phyloP scores from a whole-genome alignment of 1,140 invertebrate genomes.

The Temnothorax longispinosus region DNA sequence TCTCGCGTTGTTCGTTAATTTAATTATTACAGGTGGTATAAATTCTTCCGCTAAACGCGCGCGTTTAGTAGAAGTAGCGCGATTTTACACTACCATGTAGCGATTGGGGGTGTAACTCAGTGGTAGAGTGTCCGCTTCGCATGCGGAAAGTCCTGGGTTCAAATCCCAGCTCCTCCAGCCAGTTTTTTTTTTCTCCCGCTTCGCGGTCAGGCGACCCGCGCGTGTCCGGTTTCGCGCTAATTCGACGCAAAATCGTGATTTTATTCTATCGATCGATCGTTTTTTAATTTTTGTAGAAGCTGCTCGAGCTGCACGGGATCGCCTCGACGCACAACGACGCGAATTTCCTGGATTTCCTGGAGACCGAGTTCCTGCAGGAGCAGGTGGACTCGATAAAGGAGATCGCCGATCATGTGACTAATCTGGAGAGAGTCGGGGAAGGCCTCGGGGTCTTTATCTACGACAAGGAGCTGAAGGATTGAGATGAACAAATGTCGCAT shows the following conservation, averaged over 20 bases:
- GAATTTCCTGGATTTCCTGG: constrained; percentile 91
- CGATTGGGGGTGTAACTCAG: constrained; percentile 82
- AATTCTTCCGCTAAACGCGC: background rate
- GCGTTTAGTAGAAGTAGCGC: background rate
- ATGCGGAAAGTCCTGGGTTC: constrained; percentile 84
- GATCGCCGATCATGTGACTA: constrained; percentile 90
- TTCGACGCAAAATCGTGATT: background rate
- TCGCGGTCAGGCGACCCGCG: background rate
- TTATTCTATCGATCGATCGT: background rate
- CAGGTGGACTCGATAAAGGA: constrained; percentile 93
- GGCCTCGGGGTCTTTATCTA: constrained; percentile 92
- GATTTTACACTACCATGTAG: background rate
- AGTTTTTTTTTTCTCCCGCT: constrained; percentile 35
- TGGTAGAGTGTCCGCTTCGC: constrained; percentile 84
- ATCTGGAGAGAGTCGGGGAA: constrained; percentile 90
- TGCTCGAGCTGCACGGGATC: constrained; percentile 89
- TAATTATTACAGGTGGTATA: background rate
- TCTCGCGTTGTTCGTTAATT: constrained; percentile 32
- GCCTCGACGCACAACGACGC: constrained; percentile 89
- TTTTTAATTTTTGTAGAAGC: constrained; percentile 82
- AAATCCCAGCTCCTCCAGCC: constrained; percentile 83
- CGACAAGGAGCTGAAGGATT: constrained; percentile 88
- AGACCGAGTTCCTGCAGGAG: constrained; percentile 90
- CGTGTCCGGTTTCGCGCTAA: background rate
- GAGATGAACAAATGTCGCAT: background rate